Evolutionary conservation across 1,140 invertebrate species (phyloP), one percentile per base, ranked within the genome.

Genomic region (Mizuhopecten yessoensis): DNA sequence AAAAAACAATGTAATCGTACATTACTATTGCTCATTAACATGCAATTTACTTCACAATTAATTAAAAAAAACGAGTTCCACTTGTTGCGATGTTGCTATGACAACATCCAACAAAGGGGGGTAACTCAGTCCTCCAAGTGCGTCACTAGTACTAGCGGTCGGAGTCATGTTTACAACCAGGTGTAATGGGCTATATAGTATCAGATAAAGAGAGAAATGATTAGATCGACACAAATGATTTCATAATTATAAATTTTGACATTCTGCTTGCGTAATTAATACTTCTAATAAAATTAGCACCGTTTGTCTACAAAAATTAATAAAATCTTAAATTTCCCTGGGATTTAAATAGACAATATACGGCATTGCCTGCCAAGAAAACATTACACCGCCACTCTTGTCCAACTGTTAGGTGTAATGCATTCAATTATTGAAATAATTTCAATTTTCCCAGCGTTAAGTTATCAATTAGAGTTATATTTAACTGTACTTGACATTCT

Each of bases 391-490:
- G 11, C 23, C 23, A 29, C 57, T 75, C 0, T 29, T 75, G 23
- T 29, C 57, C 57, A 75, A 29, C 57, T 75, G 23, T 75, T 75
- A 75, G 23, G 57, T 75, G 57, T 75, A 75, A 75, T 75, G 57
- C 11, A 75, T 75, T 75, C 57, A 75, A 75, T 75, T 29, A 75
- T 75, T 75, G 57, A 75, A 75, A 75, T 75, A 75, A 75, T 75
- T 75, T 75, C 57, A 75, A 75, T 75, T 75, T 75, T 75, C 57
- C 57, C 57, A 75, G 57, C 57, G 57, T 75, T 75, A 75, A 75
- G 57, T 75, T 75, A 75, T 75, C 57, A 75, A 75, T 75, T 75
- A 75, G 57, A 75, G 57, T 75, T 75, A 75, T 75, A 75, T 75
- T 75, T 75, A 75, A 17, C 57, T 75, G 57, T 75, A 75, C 57